Evolutionary conservation across 2,888 invertebrate species (phyloP), one percentile per base, ranked within the genome.

Genomic region (Drosophila falleni): DNA sequence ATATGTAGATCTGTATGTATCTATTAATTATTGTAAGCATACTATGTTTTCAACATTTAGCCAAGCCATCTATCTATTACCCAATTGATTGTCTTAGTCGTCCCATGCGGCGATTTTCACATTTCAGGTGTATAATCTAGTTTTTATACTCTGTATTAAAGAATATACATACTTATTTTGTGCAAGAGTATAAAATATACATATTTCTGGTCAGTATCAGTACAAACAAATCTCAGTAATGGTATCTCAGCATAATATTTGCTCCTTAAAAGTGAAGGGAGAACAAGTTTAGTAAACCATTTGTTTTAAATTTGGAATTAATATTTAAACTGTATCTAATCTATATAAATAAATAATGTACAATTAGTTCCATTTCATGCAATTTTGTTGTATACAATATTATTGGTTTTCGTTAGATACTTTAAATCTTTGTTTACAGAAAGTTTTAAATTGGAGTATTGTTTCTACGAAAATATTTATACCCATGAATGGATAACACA

Each of bases 1-100:
- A 39, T 51, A 63, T 49, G 56, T 68, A 31, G 0, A 9, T 31
- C 31, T 31, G 31, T 31, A 31, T 31, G 1, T 8, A 68, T 64
- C 47, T 84, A 87, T 84, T 87, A 87, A 84, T 84, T 87, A 84
- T 84, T 87, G 81, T 66, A 84, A 81, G 82, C 83, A 87, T 84
- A 87, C 78, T 78, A 87, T 75, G 54, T 69, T 71, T 84, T 74
- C 73, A 80, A 51, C 84, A 69, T 80, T 75, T 78, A 71, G 62
- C 61, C 78, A 73, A 55, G 49, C 56, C 62, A 74, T 74, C 50
- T 44, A 76, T 73, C 67, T 64, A 63, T 65, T 39, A 39, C 6
- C 15, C 23, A 26, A 46, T 58, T 26, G 39, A 37, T 37, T 51
- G 49, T 69, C 31, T 41, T 39, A 56, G 23, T 55, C 26, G 41